Evolutionary conservation across 2,113 vertebrate species (phyloP).

Genomic region (Bucco capensis): DNA sequence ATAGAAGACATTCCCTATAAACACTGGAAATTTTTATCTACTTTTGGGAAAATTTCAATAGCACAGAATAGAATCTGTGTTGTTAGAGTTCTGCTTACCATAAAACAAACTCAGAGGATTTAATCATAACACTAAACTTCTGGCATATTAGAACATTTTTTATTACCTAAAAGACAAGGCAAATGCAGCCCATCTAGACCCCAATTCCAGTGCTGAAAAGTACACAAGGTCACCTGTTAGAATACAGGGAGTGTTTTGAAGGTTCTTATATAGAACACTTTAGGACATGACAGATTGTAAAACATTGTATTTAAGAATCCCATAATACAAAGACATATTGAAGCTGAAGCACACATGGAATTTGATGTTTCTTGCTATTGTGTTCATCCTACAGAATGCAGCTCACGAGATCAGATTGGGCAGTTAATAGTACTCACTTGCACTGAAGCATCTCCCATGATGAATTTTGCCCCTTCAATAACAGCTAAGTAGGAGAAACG

Average conservation of each 20-base stretch:
- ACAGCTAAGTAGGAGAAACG: constrained; percentile 97
- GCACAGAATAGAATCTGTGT: not conserved
- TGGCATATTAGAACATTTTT: not conserved
- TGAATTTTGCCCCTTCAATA: constrained; percentile 92
- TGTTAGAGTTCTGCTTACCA: not conserved
- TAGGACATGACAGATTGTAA: fast-evolving
- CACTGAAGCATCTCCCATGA: constrained; percentile 88
- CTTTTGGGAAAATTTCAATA: not conserved
- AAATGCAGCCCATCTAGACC: not conserved
- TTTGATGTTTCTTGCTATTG: not conserved
- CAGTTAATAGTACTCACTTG: constrained; percentile 72
- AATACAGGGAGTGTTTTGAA: not conserved
- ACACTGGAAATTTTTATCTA: not conserved
- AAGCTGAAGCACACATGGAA: not conserved
- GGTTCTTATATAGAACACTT: not conserved
- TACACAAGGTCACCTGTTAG: not conserved
- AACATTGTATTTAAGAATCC: not conserved
- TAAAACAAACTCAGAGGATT: not conserved
- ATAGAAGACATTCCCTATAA: not conserved
- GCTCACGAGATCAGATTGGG: fast-evolving
- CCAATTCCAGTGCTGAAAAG: not conserved
- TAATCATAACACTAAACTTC: not conserved
- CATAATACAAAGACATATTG: fast-evolving
- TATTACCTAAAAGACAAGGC: not conserved
- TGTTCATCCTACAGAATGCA: not conserved